These are phyloP conservation scores for Tapirus terrestris DNA, from an alignment of 2,113 vertebrate species.

Conservation along the genomic window DNA sequence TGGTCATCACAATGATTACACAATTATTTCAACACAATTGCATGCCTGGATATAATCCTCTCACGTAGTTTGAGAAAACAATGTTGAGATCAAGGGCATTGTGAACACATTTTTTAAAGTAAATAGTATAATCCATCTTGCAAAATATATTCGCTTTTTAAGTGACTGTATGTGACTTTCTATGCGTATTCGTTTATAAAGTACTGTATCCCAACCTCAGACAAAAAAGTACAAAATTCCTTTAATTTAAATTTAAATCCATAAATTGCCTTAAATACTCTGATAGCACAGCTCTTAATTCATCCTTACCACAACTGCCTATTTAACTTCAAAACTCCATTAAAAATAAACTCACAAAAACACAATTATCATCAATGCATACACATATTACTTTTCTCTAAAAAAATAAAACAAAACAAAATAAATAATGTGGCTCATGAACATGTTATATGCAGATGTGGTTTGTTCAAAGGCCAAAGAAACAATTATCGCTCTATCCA, in stretches of 20 bases:
- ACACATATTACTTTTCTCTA: not conserved
- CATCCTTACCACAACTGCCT: not conserved
- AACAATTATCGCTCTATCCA: not conserved
- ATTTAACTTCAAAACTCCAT: not conserved
- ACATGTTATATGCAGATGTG: not conserved
- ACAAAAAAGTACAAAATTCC: not conserved
- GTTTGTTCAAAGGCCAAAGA: constrained; percentile 28
- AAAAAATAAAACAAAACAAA: not conserved
- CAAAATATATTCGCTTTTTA: constrained; percentile 1
- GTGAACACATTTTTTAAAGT: not conserved
- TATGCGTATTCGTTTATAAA: not conserved
- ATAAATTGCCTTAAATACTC: not conserved
- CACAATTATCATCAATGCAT: not conserved
- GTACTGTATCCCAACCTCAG: not conserved
- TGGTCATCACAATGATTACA: not conserved
- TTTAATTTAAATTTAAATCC: constrained; percentile 8
- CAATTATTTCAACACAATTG: constrained; percentile 22
- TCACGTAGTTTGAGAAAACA: not conserved
- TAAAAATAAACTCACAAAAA: not conserved
- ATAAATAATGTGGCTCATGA: not conserved
- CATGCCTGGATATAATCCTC: not conserved
- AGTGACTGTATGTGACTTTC: not conserved
- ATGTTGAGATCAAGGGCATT: not conserved
- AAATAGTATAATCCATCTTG: constrained; percentile 11
- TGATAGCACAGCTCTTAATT: not conserved